These are phyloP conservation scores for Parotocinclus haroldoi DNA, from an alignment of 2,797 vertebrate genomes.

Conservation along the genomic window DNA sequence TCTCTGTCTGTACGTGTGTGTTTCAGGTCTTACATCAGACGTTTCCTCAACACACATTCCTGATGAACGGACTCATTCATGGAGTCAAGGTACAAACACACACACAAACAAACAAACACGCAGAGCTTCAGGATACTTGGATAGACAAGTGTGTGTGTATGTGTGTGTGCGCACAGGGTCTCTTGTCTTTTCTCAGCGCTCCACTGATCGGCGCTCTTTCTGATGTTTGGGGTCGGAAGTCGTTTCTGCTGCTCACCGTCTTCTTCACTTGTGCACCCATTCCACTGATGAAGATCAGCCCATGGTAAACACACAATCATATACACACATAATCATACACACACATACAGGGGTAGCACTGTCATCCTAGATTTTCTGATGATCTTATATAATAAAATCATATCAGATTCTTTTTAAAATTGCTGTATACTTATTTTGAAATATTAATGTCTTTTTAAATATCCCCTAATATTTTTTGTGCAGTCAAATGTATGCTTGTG, in stretches of 20 bases:
- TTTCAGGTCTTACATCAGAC: conserved; percentile 82
- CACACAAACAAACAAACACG: neutral
- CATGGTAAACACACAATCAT: conserved; percentile 71
- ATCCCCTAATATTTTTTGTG: too few species aligned
- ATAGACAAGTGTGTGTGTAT: neutral
- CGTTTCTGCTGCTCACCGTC: conserved; percentile 89
- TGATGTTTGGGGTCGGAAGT: conserved; percentile 92
- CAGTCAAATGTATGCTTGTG: too few species aligned
- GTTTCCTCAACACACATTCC: conserved; percentile 82
- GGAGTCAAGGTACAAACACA: neutral
- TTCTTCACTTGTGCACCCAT: conserved; percentile 92
- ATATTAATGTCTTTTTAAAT: too few species aligned
- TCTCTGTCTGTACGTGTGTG: conserved; percentile 73
- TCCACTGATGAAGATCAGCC: conserved; percentile 92
- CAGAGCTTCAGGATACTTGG: too few species aligned
- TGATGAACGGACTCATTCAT: conserved; percentile 74
- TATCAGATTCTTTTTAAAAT: too few species aligned
- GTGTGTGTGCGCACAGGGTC: conserved; percentile 63
- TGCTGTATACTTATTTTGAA: too few species aligned
- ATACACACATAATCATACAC: conserved; percentile 45
- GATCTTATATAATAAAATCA: too few species aligned
- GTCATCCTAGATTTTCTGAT: too few species aligned
- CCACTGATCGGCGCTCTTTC: conserved; percentile 88
- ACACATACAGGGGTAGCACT: too few species aligned
- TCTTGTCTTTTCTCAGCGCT: conserved; percentile 89